Conservation (phyloP, 1,140 invertebrate genomes). For the Bursaphelenchus mucronatus region DNA sequence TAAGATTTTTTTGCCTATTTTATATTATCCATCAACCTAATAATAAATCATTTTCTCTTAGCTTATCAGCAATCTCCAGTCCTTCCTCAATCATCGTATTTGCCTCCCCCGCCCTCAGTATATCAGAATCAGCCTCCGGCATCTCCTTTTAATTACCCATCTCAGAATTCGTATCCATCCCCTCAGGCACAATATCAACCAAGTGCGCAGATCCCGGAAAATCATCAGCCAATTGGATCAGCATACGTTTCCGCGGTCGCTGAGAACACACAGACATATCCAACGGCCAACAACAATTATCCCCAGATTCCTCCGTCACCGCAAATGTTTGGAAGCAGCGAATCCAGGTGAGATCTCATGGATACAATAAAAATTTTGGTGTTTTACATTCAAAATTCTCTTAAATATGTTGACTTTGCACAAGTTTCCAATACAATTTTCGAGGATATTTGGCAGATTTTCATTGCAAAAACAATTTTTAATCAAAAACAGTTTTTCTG, state of each 20-base stretch:
- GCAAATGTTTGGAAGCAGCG: background rate
- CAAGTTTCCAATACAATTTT: background rate
- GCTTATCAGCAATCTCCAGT: background rate
- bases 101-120: background rate
- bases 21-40: background rate
- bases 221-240: background rate
- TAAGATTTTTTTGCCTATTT: background rate
- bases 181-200: background rate
- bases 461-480: no score
- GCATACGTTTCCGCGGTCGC: background rate
- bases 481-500: no score
- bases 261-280: background rate
- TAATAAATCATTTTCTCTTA: background rate
- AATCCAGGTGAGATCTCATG: background rate
- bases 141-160: background rate
- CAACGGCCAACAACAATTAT: slow-evolving; percentile 8
- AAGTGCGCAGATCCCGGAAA: background rate
- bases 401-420: background rate
- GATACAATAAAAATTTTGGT: background rate
- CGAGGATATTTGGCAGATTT: background rate
- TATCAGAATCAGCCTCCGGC: background rate
- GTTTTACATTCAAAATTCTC: background rate
- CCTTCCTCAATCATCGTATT: background rate
- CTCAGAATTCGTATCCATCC: background rate
- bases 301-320: background rate